Base-by-base conservation (phyloP, 2,888 invertebrate genomes). In the Erebia palarica region DNA sequence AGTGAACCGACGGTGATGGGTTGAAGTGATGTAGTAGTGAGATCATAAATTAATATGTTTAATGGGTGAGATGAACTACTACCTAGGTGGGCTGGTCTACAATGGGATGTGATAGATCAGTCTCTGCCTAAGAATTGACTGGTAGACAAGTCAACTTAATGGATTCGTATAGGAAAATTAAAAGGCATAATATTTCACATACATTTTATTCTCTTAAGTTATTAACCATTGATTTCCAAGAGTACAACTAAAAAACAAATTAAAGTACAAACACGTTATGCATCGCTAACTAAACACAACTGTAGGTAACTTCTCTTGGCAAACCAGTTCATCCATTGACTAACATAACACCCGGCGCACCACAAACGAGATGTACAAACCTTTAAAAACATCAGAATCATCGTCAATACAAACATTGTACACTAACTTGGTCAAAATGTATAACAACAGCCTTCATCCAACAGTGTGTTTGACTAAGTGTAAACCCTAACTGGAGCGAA, bases 221-320 rank as follows among this genome's bases (percentile, higher is more conserved):
- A 93, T 91, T 93, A 93, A 92, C 93, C 93, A 92, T 92, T 91
- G 92, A 92, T 92, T 92, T 93, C 92, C 93, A 93, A 93, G 92
- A 92, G 92, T 92, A 93, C 88, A 93, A 92, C 92, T 92, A 93
- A 92, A 93, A 92, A 92, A 92, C 93, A 93, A 93, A 92, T 92
- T 93, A 92, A 92, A 92, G 92, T 92, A 93, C 92, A 93, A 92
- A 93, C 92, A 93, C 92, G 92, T 92, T 93, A 92, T 92, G 92
- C 90, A 91, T 91, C 85, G 89, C 91, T 92, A 93, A 91, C 89
- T 92, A 89, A 92, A 92, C 91, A 91, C 91, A 92, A 92, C 90
- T 92, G 91, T 91, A 91, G 93, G 93, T 93, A 93, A 93, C 93
- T 92, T 91, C 91, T 92, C 92, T 91, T 91, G 92, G 92, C 92